A percentile compares a stretch with the other conserved stretches of the same genome.
Conservation (phyloP, 2,888 invertebrate species). For the Blomia tropicalis region DNA sequence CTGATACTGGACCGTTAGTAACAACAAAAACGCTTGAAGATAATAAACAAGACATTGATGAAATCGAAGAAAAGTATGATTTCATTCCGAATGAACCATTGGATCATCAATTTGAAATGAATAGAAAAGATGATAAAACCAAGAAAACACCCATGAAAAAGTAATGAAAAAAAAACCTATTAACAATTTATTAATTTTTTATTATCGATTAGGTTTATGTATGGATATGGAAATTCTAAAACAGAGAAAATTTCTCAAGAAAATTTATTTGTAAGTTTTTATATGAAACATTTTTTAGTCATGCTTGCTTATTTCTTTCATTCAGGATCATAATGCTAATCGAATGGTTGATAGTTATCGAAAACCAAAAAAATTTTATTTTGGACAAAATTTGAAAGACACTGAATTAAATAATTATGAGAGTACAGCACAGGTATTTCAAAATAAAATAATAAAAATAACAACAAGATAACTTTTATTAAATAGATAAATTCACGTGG, state of each 20-base stretch:
- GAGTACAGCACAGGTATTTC: constrained; percentile 5
- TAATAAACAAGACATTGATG: not conserved
- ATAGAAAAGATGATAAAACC: not conserved
- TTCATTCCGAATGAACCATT: not conserved
- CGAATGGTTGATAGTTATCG: too few relatives aligned
- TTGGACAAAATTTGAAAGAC: not conserved
- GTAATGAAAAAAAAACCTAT: not conserved
- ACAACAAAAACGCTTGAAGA: constrained; percentile 14
- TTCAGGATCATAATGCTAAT: too few relatives aligned
- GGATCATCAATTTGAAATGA: not conserved
- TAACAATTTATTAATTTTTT: not conserved
- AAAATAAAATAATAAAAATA: not conserved
- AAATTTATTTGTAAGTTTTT: too few relatives aligned
- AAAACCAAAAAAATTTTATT: not conserved
- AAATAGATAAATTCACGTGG: not conserved
- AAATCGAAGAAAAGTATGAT: not conserved
- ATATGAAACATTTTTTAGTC: too few relatives aligned
- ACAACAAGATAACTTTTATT: not conserved
- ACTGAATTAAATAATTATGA: not conserved
- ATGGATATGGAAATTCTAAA: not conserved
- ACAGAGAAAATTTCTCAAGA: not conserved
- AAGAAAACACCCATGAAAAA: not conserved
- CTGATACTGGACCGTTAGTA: constrained; percentile 5
- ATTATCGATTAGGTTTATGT: not conserved
- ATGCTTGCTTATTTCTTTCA: too few relatives aligned